These are phyloP conservation scores for Pentamera pediparva DNA, from an alignment of 53 echinoderm and acorn worm species.

Conservation along the genomic window DNA sequence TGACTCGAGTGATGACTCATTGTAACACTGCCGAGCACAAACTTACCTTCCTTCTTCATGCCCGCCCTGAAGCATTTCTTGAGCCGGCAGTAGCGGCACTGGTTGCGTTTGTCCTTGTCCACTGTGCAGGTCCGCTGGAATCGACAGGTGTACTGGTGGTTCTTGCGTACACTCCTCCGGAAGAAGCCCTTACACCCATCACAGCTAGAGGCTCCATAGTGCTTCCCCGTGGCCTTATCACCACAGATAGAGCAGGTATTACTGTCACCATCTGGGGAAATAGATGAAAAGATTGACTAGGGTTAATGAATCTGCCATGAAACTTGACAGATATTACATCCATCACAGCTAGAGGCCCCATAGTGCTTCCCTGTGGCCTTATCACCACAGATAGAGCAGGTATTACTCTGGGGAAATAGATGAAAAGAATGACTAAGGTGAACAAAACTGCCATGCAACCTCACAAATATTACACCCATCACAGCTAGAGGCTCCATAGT, in stretches of 20 bases:
- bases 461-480: slow-evolving; percentile 99
- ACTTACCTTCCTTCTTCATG: slow-evolving; percentile 98
- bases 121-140: slow-evolving; percentile 72
- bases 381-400: no score
- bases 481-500: slow-evolving; percentile 95
- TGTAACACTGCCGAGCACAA: no score
- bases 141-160: slow-evolving; percentile 96
- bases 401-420: no score
- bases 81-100: slow-evolving; percentile 89
- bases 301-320: no score
- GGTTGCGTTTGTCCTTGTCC: slow-evolving; percentile 96
- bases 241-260: slow-evolving; percentile 79
- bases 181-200: slow-evolving; percentile 99
- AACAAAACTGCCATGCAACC: no score
- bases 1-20: no score
- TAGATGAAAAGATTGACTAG: background rate
- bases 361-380: no score
- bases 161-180: slow-evolving; percentile 88
- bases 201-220: slow-evolving; percentile 95
- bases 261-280: background rate
- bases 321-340: no score
- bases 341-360: no score
- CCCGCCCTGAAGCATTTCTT: slow-evolving; percentile 98
- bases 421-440: no score
- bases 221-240: slow-evolving; percentile 93